Percentiles rank a stretch among this genome's conserved stretches.
Conservation (phyloP, 2,797 vertebrate genomes). For the Hoplostethus mediterraneus region DNA sequence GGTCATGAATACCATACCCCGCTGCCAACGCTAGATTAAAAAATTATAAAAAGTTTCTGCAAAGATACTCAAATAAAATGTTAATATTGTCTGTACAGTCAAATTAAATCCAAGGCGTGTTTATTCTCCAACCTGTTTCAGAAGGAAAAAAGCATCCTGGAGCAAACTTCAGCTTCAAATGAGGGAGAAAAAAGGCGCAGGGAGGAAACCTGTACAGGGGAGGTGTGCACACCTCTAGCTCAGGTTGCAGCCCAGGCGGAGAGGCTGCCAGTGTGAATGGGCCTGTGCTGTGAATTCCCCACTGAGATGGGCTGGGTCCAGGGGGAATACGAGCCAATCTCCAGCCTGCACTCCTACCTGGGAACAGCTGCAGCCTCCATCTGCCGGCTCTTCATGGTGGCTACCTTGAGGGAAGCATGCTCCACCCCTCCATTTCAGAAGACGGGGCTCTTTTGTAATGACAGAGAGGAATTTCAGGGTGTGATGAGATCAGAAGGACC, state of each 20-base stretch:
- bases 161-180: conserved; percentile 67
- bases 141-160: conserved; percentile 26
- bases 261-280: conserved; percentile 73
- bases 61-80: conserved; percentile 20
- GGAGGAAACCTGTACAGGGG: conserved; percentile 43
- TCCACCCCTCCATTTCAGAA: conserved; percentile 66
- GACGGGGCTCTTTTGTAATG: conserved; percentile 58
- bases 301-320: conserved; percentile 73
- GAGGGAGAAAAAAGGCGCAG: conserved; percentile 60
- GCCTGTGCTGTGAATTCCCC: conserved; percentile 77
- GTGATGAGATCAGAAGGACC: conserved; percentile 60
- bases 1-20: no score
- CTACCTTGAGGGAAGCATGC: conserved; percentile 75
- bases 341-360: conserved; percentile 78
- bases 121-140: not conserved
- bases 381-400: conserved; percentile 80
- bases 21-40: conserved; percentile 15
- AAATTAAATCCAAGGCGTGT: not conserved
- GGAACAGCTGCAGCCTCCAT: conserved; percentile 87
- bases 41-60: not conserved
- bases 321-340: conserved; percentile 80
- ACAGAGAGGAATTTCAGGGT: conserved; percentile 65
- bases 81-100: no score
- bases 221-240: conserved; percentile 72
- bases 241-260: conserved; percentile 58